These are phyloP conservation scores for Pangasianodon gigas DNA, from an alignment of 2,113 vertebrate species.

Conservation along the genomic window DNA sequence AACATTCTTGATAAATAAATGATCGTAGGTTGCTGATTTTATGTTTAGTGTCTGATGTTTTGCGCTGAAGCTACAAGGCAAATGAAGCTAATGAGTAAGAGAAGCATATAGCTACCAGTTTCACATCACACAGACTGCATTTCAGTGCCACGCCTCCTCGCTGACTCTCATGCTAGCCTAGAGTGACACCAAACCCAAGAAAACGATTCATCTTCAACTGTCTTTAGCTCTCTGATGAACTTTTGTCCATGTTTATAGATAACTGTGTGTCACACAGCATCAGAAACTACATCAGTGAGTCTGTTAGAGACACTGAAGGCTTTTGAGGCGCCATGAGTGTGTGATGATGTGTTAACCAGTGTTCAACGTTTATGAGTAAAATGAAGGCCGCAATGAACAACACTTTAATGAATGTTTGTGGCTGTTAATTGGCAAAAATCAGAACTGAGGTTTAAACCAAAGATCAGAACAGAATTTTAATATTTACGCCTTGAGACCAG, in stretches of 20 bases:
- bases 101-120: background rate
- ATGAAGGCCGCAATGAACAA: too few relatives aligned
- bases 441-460: too few relatives aligned
- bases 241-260: background rate
- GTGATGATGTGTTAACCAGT: background rate
- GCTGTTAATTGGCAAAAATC: too few relatives aligned
- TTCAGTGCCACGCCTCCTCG: background rate
- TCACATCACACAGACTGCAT: background rate
- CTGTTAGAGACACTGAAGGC: background rate
- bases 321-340: background rate
- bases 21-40: background rate
- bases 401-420: too few relatives aligned
- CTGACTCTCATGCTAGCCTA: background rate
- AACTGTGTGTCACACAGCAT: background rate
- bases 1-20: background rate
- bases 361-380: background rate
- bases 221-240: background rate
- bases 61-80: background rate
- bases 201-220: background rate
- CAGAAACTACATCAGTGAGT: background rate
- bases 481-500: too few relatives aligned
- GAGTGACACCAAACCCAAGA: background rate
- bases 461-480: too few relatives aligned
- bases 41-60: background rate
- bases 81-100: background rate